Percentiles rank a stretch among this genome's conserved stretches.
Conservation (phyloP, 1,140 invertebrate species). For the Danaus plexippus region DNA sequence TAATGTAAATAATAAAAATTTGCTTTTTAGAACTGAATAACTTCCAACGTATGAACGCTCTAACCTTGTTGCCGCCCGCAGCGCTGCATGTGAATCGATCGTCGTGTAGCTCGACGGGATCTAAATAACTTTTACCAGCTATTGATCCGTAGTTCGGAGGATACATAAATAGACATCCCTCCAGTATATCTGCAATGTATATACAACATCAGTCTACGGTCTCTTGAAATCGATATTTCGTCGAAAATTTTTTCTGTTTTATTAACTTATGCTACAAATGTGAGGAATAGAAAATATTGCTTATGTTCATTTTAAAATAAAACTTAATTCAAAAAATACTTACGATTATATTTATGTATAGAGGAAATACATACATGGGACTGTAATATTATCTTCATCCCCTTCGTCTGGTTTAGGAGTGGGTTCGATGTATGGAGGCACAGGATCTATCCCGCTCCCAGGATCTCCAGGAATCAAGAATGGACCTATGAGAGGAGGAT, state of each 20-base stretch:
- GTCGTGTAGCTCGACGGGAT: conserved; percentile 48
- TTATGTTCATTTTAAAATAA: too few species aligned
- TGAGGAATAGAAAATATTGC: too few species aligned
- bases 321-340: too few species aligned
- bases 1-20: neutral
- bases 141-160: conserved; percentile 63
- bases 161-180: conserved; percentile 60
- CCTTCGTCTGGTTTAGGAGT: conserved; percentile 41
- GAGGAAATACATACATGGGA: conserved; percentile 39
- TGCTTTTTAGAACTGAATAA: neutral
- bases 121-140: conserved; percentile 58
- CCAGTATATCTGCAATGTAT: conserved; percentile 38
- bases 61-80: conserved; percentile 44
- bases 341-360: neutral
- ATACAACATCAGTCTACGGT: too few species aligned
- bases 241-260: neutral
- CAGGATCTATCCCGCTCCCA: conserved; percentile 41
- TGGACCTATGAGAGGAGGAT: conserved; percentile 31
- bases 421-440: conserved; percentile 53
- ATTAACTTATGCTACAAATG: too few species aligned
- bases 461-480: conserved; percentile 58
- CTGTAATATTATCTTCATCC: conserved; percentile 46
- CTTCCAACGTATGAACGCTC: conserved; percentile 2
- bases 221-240: neutral
- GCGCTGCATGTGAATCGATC: conserved; percentile 52